phyloP scores from a whole-genome alignment of 1,140 invertebrate genomes.

The Schlechtendalia chinensis region DNA sequence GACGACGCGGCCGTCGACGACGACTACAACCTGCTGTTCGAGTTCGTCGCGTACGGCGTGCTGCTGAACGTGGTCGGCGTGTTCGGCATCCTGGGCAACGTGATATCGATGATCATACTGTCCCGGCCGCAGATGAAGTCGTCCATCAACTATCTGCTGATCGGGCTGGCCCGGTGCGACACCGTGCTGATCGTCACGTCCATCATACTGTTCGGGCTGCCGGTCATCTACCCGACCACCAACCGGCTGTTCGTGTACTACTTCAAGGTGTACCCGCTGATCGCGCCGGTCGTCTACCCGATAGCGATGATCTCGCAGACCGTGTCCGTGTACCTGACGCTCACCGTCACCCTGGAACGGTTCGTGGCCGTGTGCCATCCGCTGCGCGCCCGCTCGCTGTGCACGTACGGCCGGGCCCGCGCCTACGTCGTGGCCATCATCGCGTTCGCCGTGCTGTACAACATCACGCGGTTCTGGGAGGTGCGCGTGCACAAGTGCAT shows the following conservation, averaged over 20 bases:
- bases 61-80: slow-evolving; percentile 77
- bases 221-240: slow-evolving; percentile 76
- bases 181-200: slow-evolving; percentile 83
- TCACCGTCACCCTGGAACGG: slow-evolving; percentile 91
- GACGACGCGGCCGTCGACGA: slow-evolving; percentile 50
- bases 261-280: slow-evolving; percentile 74
- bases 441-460: slow-evolving; percentile 81
- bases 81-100: slow-evolving; percentile 84
- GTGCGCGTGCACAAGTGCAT: slow-evolving; percentile 53
- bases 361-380: slow-evolving; percentile 97
- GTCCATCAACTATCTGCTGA: slow-evolving; percentile 89
- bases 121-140: slow-evolving; percentile 89
- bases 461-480: slow-evolving; percentile 70
- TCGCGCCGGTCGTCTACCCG: slow-evolving; percentile 81
- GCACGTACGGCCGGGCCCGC: slow-evolving; percentile 84
- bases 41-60: slow-evolving; percentile 82
- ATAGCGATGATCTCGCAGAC: slow-evolving; percentile 85
- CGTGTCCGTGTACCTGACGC: slow-evolving; percentile 90
- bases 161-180: slow-evolving; percentile 87
- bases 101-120: slow-evolving; percentile 85
- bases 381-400: slow-evolving; percentile 79
- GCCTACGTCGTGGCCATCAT: slow-evolving; percentile 82
- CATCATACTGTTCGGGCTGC: slow-evolving; percentile 81
- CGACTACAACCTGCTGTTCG: slow-evolving; percentile 60
- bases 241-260: slow-evolving; percentile 74